Evolutionary conservation across 2,797 vertebrate genomes (phyloP).

Genomic region (Balearica regulorum): DNA sequence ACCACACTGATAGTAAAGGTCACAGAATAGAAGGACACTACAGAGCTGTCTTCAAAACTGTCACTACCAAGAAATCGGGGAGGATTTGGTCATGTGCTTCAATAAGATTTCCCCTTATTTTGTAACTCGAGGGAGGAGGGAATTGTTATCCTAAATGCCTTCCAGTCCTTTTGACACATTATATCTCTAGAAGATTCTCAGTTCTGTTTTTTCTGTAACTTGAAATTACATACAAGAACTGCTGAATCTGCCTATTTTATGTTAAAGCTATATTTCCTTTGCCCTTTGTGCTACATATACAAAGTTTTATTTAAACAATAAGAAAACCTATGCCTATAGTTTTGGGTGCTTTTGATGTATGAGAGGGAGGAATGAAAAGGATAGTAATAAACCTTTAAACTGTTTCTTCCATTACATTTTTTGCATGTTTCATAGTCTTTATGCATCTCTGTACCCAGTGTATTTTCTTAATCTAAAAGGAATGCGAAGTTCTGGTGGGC

Average conservation of each 20-base stretch:
- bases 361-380: background rate
- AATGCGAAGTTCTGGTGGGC: background rate
- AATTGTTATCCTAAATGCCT: background rate
- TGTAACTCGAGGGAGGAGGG: background rate
- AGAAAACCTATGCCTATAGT: rapidly evolving
- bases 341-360: background rate
- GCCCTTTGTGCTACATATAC: background rate
- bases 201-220: background rate
- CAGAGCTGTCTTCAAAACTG: background rate
- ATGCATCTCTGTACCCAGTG: background rate
- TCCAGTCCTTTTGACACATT: background rate
- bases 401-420: background rate
- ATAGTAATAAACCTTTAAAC: background rate
- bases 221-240: background rate
- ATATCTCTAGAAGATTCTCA: background rate
- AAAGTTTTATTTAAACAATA: background rate
- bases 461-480: background rate
- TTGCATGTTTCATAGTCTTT: background rate
- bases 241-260: background rate
- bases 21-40: background rate
- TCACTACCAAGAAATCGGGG: background rate
- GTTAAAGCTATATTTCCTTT: background rate
- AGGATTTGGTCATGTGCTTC: background rate
- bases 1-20: background rate
- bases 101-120: background rate